Base-by-base conservation (phyloP, 2,797 vertebrate genomes). In the Pseudochirops corinnae region DNA sequence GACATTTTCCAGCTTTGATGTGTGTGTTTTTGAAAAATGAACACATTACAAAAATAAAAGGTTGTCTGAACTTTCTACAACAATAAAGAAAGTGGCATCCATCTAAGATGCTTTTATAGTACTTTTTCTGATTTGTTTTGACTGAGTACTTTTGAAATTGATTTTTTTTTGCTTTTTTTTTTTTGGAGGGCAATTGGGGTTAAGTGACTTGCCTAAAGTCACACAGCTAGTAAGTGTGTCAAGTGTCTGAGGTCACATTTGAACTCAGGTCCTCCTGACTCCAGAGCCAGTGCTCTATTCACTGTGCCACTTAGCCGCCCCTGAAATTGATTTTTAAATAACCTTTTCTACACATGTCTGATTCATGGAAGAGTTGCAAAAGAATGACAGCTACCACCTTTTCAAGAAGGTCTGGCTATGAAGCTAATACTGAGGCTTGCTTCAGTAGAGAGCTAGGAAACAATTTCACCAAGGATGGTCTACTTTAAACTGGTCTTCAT, bases 381-480 rank as follows among this genome's bases (percentile, higher is more conserved):
- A 58, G 90, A 82, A 95, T 28, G 91, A 91, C 39, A 39, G 67
- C n/a, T 39, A 93, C 93, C 1, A 93, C n/a, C 92, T 55, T 95
- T 95, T 18, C n/a, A 29, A 55, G 12, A 93, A 46, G 92, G 5
- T 26, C 21, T 87, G 26, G 46, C 10, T 87, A 39, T 39, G 9
- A 46, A 87, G 74, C 26, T 50, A 87, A 87, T 74, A 21, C 9
- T 87, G 39, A 87, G 7, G 74, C 39, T 4, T 82, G 62, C 67
- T 39, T 67, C 62, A 90, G 92, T 90, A 95, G 67, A 92, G 96
- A 93, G 92, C 62, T 24, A 74, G 55, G 82, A 56, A 60, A 96
- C 93, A 96, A 96, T 18, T 16, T 53, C 62, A 53, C 92, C 55
- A 91, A 91, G 29, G 46, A 90, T 56, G 5, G 93, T 56, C 12